Evolutionary conservation across 1,140 invertebrate genomes (phyloP).

Genomic region (Orius insidiosus): DNA sequence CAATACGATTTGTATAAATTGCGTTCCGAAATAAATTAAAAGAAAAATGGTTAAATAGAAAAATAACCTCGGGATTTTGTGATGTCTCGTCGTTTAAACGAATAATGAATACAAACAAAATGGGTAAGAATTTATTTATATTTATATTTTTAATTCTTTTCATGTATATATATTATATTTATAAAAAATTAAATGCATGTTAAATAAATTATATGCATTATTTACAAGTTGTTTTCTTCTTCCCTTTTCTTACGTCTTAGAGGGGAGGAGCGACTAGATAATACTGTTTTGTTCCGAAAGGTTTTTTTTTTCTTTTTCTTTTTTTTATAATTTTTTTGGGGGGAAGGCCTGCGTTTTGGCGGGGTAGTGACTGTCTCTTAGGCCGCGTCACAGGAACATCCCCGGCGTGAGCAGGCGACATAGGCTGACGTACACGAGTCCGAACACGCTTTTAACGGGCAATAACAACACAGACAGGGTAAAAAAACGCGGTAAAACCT

Average conservation of each 20-base stretch:
- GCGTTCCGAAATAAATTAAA: too few relatives aligned
- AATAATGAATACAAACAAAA: too few relatives aligned
- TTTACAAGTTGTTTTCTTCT: conserved; percentile 2
- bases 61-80: too few relatives aligned
- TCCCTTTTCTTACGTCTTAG: background rate
- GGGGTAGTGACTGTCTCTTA: background rate
- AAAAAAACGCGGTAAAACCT: conserved; percentile 57
- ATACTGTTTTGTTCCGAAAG: conserved; percentile 13
- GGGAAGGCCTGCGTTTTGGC: too few relatives aligned
- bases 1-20: too few relatives aligned
- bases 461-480: conserved; percentile 81
- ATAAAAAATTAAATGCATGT: conserved; percentile 9
- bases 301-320: background rate
- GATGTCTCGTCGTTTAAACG: too few relatives aligned
- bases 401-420: conserved; percentile 52
- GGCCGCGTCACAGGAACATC: conserved; percentile 34
- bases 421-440: conserved; percentile 63
- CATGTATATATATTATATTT: conserved; percentile 8
- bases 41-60: too few relatives aligned
- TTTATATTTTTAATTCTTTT: background rate
- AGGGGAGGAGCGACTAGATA: conserved; percentile 14
- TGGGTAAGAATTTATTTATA: too few relatives aligned
- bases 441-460: conserved; percentile 69
- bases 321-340: background rate
- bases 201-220: conserved; percentile 13